These are phyloP conservation scores for Koerneria pararmatus DNA, from an alignment of 2,888 invertebrate genomes.

Conservation along the genomic window DNA sequence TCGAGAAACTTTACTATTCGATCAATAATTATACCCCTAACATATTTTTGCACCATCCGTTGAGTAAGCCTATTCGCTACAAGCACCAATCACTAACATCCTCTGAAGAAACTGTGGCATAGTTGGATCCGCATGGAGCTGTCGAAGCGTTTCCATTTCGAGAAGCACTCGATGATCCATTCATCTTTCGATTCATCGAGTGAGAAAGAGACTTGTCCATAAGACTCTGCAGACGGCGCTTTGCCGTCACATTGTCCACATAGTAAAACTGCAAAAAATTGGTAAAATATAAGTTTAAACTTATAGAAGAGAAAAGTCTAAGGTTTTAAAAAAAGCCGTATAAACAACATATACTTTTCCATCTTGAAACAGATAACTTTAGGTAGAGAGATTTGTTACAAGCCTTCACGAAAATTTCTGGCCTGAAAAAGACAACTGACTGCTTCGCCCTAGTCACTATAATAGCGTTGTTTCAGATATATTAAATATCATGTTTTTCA, in stretches of 20 bases:
- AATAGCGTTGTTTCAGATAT: too few species aligned
- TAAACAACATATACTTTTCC: not conserved
- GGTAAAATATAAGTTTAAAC: not conserved
- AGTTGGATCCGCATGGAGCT: not conserved
- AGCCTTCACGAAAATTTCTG: too few species aligned
- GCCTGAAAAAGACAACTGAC: too few species aligned
- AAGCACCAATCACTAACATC: constrained; percentile 2
- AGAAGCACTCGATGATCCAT: not conserved
- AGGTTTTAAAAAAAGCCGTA: not conserved
- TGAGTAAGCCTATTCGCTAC: too few species aligned
- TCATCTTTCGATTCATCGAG: constrained; percentile 8
- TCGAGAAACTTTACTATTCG: too few species aligned
- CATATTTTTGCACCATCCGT: too few species aligned
- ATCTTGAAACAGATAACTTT: too few species aligned
- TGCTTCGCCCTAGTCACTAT: too few species aligned
- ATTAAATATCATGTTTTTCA: too few species aligned
- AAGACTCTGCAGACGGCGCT: constrained; percentile 47
- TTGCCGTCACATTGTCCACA: constrained; percentile 54
- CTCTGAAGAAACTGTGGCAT: not conserved
- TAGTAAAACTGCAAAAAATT: constrained; percentile 44
- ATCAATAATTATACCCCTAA: too few species aligned
- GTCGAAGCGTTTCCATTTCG: too few species aligned
- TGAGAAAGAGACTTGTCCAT: constrained; percentile 46
- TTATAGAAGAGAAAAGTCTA: not conserved
- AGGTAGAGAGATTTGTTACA: too few species aligned